Evolutionary conservation across 2,888 invertebrate species (phyloP).

Genomic region (Luperina testacea): DNA sequence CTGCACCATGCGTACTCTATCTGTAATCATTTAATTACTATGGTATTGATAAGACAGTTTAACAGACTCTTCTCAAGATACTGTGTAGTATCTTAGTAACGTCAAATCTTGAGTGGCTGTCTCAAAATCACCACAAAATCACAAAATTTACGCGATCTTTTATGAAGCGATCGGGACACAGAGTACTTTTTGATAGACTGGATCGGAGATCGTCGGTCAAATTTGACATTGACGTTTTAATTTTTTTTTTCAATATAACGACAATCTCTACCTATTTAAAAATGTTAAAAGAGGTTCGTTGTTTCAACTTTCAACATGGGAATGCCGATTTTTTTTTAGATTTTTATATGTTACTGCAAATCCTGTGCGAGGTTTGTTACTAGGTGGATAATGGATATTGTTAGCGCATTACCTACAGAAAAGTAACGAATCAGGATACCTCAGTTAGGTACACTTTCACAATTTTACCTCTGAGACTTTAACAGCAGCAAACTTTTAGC

Average conservation of each 20-base stretch:
- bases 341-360: not conserved
- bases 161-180: not conserved
- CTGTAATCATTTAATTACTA: conserved; percentile 35
- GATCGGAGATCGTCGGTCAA: not conserved
- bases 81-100: not conserved
- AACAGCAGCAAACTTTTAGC: not conserved
- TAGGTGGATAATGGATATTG: not conserved
- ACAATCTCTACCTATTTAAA: not conserved
- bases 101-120: not conserved
- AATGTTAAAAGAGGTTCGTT: not conserved
- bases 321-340: not conserved
- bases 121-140: not conserved
- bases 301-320: not conserved
- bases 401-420: not conserved
- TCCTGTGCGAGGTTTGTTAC: not conserved
- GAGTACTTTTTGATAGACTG: too few species aligned
- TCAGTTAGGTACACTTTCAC: not conserved
- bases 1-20: conserved; percentile 73
- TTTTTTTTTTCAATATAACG: not conserved
- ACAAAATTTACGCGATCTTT: not conserved
- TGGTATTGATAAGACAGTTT: conserved; percentile 28
- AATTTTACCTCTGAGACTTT: not conserved
- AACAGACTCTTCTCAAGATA: not conserved
- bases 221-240: conserved; percentile 20
- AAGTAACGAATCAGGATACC: too few species aligned